Percentiles rank a stretch among this genome's conserved stretches.
Conservation (phyloP, 2,888 invertebrate species). For the Mycogona germanica region DNA sequence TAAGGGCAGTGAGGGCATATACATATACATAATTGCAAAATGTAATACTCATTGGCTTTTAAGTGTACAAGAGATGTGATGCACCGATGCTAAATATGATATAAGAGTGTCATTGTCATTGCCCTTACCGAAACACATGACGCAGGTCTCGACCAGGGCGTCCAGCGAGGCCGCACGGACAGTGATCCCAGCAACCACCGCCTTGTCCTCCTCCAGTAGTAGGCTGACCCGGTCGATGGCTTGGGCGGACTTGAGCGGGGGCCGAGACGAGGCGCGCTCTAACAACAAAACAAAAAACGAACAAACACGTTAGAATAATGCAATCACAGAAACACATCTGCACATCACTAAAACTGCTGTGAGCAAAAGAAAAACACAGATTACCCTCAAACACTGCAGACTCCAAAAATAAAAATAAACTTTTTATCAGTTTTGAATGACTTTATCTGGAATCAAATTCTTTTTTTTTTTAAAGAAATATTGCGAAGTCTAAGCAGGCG, state of each 20-base stretch:
- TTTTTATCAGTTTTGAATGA: no score
- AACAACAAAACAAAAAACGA: no score
- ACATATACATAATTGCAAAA: neutral
- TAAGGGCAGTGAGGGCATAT: no score
- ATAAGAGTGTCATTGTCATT: neutral
- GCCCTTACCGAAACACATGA: constrained; percentile 35
- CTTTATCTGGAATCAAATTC: no score
- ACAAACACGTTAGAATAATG: neutral
- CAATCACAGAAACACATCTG: neutral
- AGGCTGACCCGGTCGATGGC: neutral
- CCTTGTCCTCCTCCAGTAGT: constrained; percentile 25
- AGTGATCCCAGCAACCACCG: constrained; percentile 24
- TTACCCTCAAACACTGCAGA: no score
- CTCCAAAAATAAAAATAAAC: no score
- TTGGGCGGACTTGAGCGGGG: neutral
- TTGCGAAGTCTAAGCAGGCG: no score
- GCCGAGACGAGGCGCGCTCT: neutral
- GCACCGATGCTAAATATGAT: neutral
- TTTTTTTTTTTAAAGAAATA: no score
- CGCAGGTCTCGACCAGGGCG: constrained; percentile 34
- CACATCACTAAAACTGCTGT: no score
- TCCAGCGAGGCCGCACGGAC: constrained; percentile 31
- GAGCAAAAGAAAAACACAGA: no score
- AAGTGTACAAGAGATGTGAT: neutral
- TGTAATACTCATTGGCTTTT: neutral